phyloP scores from a whole-genome alignment of 2,888 invertebrate species.

The Lycaena phlaeas region DNA sequence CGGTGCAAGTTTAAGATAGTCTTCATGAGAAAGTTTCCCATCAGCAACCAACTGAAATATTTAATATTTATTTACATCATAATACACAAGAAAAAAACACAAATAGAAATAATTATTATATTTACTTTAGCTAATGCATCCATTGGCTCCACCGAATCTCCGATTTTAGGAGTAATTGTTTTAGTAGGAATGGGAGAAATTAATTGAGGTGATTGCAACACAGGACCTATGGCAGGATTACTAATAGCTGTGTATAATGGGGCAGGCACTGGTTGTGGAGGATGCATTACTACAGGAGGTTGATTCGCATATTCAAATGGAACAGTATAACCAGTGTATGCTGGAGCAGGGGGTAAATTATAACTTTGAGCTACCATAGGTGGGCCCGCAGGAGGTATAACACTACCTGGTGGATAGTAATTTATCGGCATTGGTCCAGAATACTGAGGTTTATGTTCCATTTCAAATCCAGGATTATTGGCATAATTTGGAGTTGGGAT shows the following conservation, averaged over 20 bases:
- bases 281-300: constrained; percentile 18
- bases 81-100: constrained; percentile 10
- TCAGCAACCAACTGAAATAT: constrained; percentile 64
- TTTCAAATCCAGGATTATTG: constrained; percentile 1
- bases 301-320: constrained; percentile 35
- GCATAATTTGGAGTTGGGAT: constrained; percentile 13
- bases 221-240: background rate
- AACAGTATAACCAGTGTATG: constrained; percentile 30
- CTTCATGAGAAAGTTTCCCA: constrained; percentile 58
- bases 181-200: constrained; percentile 18
- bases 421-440: constrained; percentile 16
- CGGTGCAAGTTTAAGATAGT: constrained; percentile 59
- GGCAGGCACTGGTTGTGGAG: constrained; percentile 30
- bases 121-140: constrained; percentile 64
- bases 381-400: background rate
- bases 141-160: constrained; percentile 26
- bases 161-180: constrained; percentile 30
- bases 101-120: constrained; percentile 18
- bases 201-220: background rate
- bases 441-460: constrained; percentile 16
- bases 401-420: constrained; percentile 8
- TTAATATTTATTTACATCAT: constrained; percentile 19
- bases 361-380: constrained; percentile 14
- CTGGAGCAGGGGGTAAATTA: constrained; percentile 24
- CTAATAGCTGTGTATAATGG: constrained; percentile 17